Evolutionary conservation across 2,797 vertebrate species (phyloP), one percentile per base, ranked within the genome.

Genomic region (Gymnopithys bicolor): DNA sequence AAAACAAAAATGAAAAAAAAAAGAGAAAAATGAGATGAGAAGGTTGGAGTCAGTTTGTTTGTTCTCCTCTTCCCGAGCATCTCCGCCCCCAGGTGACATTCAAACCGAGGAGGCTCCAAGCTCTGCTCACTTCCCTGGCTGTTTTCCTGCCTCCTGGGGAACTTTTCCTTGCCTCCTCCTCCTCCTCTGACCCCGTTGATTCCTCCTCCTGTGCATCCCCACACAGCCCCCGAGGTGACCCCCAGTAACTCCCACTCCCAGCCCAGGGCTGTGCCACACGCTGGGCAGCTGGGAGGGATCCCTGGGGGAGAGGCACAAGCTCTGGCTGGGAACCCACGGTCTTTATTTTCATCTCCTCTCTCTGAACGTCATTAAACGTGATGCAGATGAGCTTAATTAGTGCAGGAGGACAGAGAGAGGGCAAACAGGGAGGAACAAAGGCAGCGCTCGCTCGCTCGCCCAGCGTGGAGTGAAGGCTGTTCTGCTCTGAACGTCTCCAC

Each of bases 361-460:
- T 15, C 37, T 1, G 28, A 79, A n/a, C 3, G 9, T 87, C 13
- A 25, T 79, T 83, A 82, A 84, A 39, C 33, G 62, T 5, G 48
- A 62, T 17, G 94, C 79, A n/a, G 73, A 94, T 35, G 94, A 94
- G 75, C 59, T 84, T 73, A 92, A 82, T 87, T 76, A 87, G 86
- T 7, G 33, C 76, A 25, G 84, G 46, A 77, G 92, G 75, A 68
- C 67, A 53, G 60, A 64, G 51, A 14, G 52, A 92, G 30, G 39
- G 59, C 33, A 15, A 63, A 43, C 3, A 1, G 84, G 56, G 73
- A 27, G 63, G 21, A 58, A 53, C 41, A 51, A 33, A 58, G 64
- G 77, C 80, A 3, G 81, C 25, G 11, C 75, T 82, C 9, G 39
- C 30, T 41, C 14, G 1, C 79, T 33, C 64, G 18, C 96, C 89